Base-by-base conservation (phyloP, 1,140 invertebrate species). In the Drosophila santomea region DNA sequence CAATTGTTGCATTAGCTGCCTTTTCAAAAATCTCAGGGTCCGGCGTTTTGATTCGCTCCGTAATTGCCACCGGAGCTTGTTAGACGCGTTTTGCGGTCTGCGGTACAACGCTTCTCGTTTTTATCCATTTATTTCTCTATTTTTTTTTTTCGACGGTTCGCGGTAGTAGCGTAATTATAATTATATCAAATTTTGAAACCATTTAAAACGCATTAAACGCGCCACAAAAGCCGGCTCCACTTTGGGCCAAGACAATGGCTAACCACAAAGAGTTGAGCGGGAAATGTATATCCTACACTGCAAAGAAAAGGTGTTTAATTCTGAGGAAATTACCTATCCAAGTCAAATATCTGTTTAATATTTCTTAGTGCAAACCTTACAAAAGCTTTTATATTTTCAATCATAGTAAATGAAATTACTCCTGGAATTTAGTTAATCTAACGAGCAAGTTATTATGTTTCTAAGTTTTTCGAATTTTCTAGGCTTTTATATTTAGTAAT, bases 121-220 rank as follows among this genome's bases (percentile, higher is more conserved):
- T 67, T 48, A 56, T 61, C 55, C 55, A 82, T 80, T 85, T 86
- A 86, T 64, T 85, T 66, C 23, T 38, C 64, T 66, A 66, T 68
- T 48, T 54, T 54, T 78, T 20, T 20, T 20, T 74, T 76, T 56
- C 50, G 48, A 28, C 20, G 44, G 50, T 61, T 52, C 48, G 57
- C 57, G 62, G 57, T 56, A 81, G 81, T 81, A 86, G 82, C 83
- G 56, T 90, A 84, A 89, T 89, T 84, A 86, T 86, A 86, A 86
- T 89, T 89, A 85, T 90, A 89, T 89, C 84, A 89, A 89, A 89
- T 89, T 89, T 89, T 89, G 74, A 69, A 84, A 89, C 84, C 84
- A 89, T 89, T 89, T 89, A 89, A 89, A 89, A 89, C 84, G 85
- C 84, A 89, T 89, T 89, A 89, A 89, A 89, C 78, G 84, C 84